These are phyloP conservation scores for Andrena camellia DNA, from an alignment of 2,888 invertebrate species.

Conservation along the genomic window DNA sequence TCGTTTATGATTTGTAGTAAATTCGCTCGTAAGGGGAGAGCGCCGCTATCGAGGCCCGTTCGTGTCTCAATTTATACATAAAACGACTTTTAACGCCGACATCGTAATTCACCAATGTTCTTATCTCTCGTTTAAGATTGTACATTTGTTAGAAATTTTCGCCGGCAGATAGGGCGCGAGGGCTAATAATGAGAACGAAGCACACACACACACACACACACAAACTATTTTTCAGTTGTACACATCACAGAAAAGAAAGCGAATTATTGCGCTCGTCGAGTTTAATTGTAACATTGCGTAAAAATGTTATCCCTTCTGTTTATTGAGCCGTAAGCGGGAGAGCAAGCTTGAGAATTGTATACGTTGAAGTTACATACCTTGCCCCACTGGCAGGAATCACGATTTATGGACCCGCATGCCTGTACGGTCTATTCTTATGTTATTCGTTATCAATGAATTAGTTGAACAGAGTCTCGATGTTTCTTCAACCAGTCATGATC, in stretches of 20 bases:
- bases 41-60: not conserved
- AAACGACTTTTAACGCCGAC: slow-evolving; percentile 16
- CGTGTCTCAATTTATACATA: slow-evolving; percentile 15
- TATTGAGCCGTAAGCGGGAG: slow-evolving; percentile 14
- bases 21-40: slow-evolving; percentile 13
- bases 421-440: slow-evolving; percentile 49
- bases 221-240: slow-evolving; percentile 12
- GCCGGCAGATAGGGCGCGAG: not conserved
- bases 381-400: slow-evolving; percentile 25
- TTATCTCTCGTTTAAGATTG: slow-evolving; percentile 20
- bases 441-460: slow-evolving; percentile 47
- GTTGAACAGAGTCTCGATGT: slow-evolving; percentile 52
- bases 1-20: slow-evolving; percentile 29
- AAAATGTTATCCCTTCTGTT: not conserved
- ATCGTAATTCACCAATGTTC: slow-evolving; percentile 1
- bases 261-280: not conserved
- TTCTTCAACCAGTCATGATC: slow-evolving; percentile 31
- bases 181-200: not conserved
- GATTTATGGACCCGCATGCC: slow-evolving; percentile 36
- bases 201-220: not conserved
- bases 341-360: slow-evolving; percentile 33
- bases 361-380: slow-evolving; percentile 30
- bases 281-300: slow-evolving; percentile 18
- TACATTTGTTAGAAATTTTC: slow-evolving; percentile 24
- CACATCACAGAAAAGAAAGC: not conserved